These are phyloP conservation scores for Sebastes cheni DNA, from an alignment of 2,797 vertebrate species.

Conservation along the genomic window DNA sequence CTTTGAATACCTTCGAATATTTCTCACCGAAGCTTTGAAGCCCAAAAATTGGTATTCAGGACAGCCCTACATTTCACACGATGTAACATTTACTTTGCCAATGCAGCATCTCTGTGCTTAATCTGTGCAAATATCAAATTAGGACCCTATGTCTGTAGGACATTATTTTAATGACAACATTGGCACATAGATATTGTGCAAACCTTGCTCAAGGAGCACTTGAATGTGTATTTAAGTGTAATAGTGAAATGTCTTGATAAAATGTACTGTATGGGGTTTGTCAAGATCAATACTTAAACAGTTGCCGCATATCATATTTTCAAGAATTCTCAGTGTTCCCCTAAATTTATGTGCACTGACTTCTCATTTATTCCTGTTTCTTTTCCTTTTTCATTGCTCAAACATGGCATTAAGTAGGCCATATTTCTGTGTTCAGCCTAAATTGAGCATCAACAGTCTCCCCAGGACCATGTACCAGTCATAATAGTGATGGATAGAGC, in stretches of 20 bases:
- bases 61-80: not conserved
- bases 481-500: constrained; percentile 71
- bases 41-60: too few species aligned
- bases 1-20: too few species aligned
- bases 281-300: constrained; percentile 21
- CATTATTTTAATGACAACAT: not conserved
- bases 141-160: not conserved
- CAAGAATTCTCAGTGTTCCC: not conserved
- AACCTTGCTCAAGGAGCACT: not conserved
- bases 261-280: not conserved
- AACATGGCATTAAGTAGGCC: constrained; percentile 26
- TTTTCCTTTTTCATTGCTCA: constrained; percentile 35
- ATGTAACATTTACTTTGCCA: not conserved
- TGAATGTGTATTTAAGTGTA: not conserved
- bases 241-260: not conserved
- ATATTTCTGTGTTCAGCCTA: constrained; percentile 51
- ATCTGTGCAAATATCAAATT: not conserved
- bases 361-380: constrained; percentile 7
- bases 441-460: constrained; percentile 42
- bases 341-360: not conserved
- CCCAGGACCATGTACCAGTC: constrained; percentile 45
- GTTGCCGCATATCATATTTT: not conserved
- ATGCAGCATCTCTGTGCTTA: not conserved
- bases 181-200: not conserved
- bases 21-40: too few species aligned